Evolutionary conservation across 2,797 vertebrate genomes (phyloP), one percentile per base, ranked within the genome.

Genomic region (Anas acuta): DNA sequence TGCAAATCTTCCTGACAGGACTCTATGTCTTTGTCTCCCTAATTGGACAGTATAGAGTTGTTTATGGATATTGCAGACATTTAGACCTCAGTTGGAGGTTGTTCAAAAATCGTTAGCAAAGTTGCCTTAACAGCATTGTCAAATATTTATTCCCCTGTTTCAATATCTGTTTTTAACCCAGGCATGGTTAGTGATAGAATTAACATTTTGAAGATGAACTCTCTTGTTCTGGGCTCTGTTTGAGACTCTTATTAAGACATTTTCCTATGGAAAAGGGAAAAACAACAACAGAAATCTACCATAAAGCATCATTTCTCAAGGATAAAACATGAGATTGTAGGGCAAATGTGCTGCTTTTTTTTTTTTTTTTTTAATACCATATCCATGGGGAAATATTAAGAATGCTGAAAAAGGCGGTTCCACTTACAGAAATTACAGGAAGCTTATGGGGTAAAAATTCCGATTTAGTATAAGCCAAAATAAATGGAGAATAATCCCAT

Each of bases 31-130:
- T 98, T 99, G 99, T 99, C 99, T 98, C 98, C 98, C 98, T 99
- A 99, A 99, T 99, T 99, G 99, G 99, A 99, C 98, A 97, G 98
- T 98, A 99, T 99, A 98, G 99, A 99, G 98, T 99, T 99, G 99
- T 99, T 99, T 99, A 99, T 99, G 99, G 99, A 98, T 98, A 98
- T 98, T 97, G 98, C 98, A 98, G 98, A 99, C 99, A 99, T 99
- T 99, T 99, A 99, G 98, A 98, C 98, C 99, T 98, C 99, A 84
- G 99, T 98, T 98, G 98, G 99, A 99, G 99, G 99, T 98, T 98
- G 98, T 98, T 99, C 98, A 98, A 98, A 99, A 99, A 99, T 99
- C 98, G 98, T 99, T 99, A 99, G 98, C 98, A 97, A 98, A 98
- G 98, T 98, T 98, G 98, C 98, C 97, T 98, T 98, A 98, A 98